Evolutionary conservation across 2,113 vertebrate genomes (phyloP), one percentile per base, ranked within the genome.

Genomic region (Rhinogobius similis): DNA sequence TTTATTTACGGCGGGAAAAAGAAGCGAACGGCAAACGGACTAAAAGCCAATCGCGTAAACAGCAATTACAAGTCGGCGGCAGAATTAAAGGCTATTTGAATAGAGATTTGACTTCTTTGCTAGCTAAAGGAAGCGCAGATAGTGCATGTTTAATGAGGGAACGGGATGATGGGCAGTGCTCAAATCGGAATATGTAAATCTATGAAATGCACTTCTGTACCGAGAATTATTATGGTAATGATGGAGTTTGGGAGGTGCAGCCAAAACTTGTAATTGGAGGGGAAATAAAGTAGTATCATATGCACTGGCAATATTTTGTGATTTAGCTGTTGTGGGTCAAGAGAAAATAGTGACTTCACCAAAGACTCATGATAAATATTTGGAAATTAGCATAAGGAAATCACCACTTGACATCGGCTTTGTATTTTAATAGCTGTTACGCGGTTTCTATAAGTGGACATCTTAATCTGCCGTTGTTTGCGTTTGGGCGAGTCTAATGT

Each of bases 181-280:
- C 65, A 71, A 86, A 80, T 90, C 82, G 61, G 68, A 81, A 85
- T 87, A 92, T 93, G 92, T 88, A 91, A 93, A 93, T 82, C 75
- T 89, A 72, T 82, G 89, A 90, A 92, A 88, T 89, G 83, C 81
- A 77, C 78, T 87, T 86, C 76, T 87, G 78, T 73, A 26, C 77
- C 55, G 74, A 68, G 68, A 79, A 85, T 89, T 76, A 79, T 78
- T 73, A 78, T 68, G 81, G 86, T 90, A 89, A 92, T 86, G 86
- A 77, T 82, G 63, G 39, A 83, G 86, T 85, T 87, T 81, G 18
- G 74, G 63, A 75, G n/a, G 66, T 43, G 23, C 50, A 78, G 68
- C 55, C 62, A 62, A 52, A 84, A 87, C 70, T 74, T 73, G 53
- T 72, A 14, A 1, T 14, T 5, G 11, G 48, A 46, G 68, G 50